phyloP scores from a whole-genome alignment of 2,888 invertebrate species.

The Clunio marinus region DNA sequence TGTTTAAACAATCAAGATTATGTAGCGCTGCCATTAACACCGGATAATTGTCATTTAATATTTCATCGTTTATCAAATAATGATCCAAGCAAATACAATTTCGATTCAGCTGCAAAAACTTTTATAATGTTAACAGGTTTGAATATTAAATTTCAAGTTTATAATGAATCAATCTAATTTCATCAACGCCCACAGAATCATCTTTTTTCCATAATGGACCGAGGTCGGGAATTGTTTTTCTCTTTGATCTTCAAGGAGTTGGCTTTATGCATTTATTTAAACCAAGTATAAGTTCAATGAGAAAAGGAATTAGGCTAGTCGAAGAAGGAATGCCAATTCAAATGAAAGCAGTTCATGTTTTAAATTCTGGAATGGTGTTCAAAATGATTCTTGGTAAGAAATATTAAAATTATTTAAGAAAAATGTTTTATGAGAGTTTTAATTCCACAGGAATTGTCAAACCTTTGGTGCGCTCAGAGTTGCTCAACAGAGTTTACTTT shows the following conservation, averaged over 20 bases:
- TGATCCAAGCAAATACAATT: conserved; percentile 5
- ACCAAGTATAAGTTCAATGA: conserved; percentile 55
- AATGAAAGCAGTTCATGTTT: conserved; percentile 21
- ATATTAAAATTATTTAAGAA: too few species aligned
- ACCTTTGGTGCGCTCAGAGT: conserved; percentile 60
- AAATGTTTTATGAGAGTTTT: too few species aligned
- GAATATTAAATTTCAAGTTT: too few species aligned
- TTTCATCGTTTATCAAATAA: conserved; percentile 16
- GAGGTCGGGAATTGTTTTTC: conserved; percentile 57
- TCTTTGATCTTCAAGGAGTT: conserved; percentile 63
- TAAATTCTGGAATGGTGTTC: conserved; percentile 1
- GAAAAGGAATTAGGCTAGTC: conserved; percentile 60
- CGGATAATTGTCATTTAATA: conserved; percentile 4
- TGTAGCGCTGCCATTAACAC: conserved; percentile 5
- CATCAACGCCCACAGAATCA: conserved; percentile 59
- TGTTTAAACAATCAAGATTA: conserved; percentile 44
- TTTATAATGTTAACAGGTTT: conserved; percentile 16
- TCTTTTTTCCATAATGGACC: conserved; percentile 57
- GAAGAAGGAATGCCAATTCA: conserved; percentile 53
- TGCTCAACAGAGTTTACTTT: conserved; percentile 59
- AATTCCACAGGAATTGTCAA: conserved; percentile 56
- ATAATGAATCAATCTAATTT: conserved; percentile 23
- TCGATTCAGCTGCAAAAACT: conserved; percentile 24
- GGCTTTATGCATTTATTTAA: conserved; percentile 56
- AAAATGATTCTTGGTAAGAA: too few species aligned